These are phyloP conservation scores for Rhabdomys dilectus DNA, from an alignment of 2,113 vertebrate genomes.

Conservation along the genomic window DNA sequence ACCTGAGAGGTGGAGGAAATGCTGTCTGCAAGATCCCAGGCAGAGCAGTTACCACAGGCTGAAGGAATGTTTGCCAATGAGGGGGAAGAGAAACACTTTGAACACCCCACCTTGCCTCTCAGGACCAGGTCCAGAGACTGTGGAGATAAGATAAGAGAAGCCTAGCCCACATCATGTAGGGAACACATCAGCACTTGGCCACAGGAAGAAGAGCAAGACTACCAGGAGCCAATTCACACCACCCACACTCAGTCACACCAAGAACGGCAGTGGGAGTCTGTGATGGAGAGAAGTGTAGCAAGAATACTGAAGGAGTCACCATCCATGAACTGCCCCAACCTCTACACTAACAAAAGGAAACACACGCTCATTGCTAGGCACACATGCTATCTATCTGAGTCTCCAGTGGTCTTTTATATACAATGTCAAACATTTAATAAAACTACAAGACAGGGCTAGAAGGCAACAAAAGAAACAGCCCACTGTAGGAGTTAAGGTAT, in stretches of 20 bases:
- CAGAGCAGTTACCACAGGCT: background rate
- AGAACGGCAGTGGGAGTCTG: background rate
- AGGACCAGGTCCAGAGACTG: background rate
- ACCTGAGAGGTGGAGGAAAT: background rate
- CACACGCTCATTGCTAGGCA: background rate
- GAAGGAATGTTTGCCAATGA: background rate
- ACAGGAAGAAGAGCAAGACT: background rate
- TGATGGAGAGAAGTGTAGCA: background rate
- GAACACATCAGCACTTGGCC: no score
- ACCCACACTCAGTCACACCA: background rate
- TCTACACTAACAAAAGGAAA: background rate
- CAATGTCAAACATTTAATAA: background rate
- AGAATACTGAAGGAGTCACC: background rate
- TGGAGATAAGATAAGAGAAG: background rate
- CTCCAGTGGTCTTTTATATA: background rate
- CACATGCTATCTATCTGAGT: background rate
- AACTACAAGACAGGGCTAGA: background rate
- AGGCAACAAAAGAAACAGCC: background rate
- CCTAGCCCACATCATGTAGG: background rate
- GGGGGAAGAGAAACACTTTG: accelerated
- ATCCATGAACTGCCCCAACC: background rate
- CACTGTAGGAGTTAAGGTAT: background rate
- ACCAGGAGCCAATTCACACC: background rate
- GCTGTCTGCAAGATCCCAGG: background rate
- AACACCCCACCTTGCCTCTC: background rate